Evolutionary conservation across 2,797 vertebrate species (phyloP), one percentile per base, ranked within the genome.

Genomic region (Saxicola maurus): DNA sequence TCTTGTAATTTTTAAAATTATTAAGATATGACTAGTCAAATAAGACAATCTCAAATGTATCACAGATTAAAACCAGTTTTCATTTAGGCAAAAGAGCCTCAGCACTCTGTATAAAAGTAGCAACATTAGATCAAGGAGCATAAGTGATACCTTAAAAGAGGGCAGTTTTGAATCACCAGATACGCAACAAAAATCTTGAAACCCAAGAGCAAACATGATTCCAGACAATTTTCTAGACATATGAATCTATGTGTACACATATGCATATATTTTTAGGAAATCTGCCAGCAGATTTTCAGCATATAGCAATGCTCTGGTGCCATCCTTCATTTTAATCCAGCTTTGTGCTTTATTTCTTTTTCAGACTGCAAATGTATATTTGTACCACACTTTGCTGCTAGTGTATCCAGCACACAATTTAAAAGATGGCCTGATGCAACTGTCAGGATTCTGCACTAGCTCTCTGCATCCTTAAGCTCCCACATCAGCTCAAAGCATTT

Each of bases 251-350:
- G 8, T 53, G 13, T 68, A 88, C 9, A 83, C 4, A 66, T 38
- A 69, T 4, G 15, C 10, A 61, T 64, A 28, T 31, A 53, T 68
- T 92, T 95, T 93, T 57, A 94, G 75, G 87, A 90, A 91, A 73
- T 62, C 53, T 84, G 45, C 33, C 51, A 80, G 43, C 66, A 67
- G 62, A 79, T 68, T 71, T 94, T 89, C 80, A 90, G 83, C 78
- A 57, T 17, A 80, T 1, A 84, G 48, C 51, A 82, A 92, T 4
- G 3, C 68, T 82, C 73, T 20, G 19, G 56, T 67, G 64, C 51
- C 27, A 88, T 40, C 62, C 55, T 60, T 86, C 55, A 64, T 45
- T 57, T 43, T 90, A 83, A 69, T 88, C 81, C 64, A 73, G 67
- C 40, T 43, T 72, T 79, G 43, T 49, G 31, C 71, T 88, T 90